Evolutionary conservation across 2,797 vertebrate genomes (phyloP).

Genomic region (Selene dorsalis): DNA sequence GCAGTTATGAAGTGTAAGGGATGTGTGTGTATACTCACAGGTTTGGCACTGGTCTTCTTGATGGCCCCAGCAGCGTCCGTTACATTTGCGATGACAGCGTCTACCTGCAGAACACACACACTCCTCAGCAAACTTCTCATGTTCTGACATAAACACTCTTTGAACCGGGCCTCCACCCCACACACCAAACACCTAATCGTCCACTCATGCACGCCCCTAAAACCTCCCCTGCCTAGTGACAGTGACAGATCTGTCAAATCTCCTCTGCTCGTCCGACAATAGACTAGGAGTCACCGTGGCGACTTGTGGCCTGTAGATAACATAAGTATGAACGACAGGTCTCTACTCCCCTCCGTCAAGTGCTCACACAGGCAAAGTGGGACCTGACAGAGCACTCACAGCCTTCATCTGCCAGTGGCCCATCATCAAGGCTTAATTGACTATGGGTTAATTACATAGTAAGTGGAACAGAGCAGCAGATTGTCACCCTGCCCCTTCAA

Average conservation of each 20-base stretch:
- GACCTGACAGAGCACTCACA: conserved; percentile 69
- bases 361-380: conserved; percentile 56
- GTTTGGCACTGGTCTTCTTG: conserved; percentile 95
- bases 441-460: conserved; percentile 81
- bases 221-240: conserved; percentile 34
- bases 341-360: conserved; percentile 50
- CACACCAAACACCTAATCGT: conserved; percentile 13
- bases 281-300: conserved; percentile 30
- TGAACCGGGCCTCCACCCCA: not conserved
- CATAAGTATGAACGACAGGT: conserved; percentile 58
- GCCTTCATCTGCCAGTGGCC: conserved; percentile 63
- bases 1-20: not conserved
- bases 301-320: conserved; percentile 48
- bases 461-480: conserved; percentile 63
- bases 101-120: conserved; percentile 84
- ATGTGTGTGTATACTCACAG: conserved; percentile 85
- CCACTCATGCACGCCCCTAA: conserved; percentile 24
- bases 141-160: conserved; percentile 20
- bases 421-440: conserved; percentile 78
- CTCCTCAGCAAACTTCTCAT: conserved; percentile 38
- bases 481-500: conserved; percentile 73
- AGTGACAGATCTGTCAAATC: conserved; percentile 55
- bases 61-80: conserved; percentile 95
- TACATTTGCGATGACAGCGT: conserved; percentile 94
- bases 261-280: conserved; percentile 55